Evolutionary conservation across 1,140 invertebrate species (phyloP), one percentile per base, ranked within the genome.

Genomic region (Polypedilum pembai): DNA sequence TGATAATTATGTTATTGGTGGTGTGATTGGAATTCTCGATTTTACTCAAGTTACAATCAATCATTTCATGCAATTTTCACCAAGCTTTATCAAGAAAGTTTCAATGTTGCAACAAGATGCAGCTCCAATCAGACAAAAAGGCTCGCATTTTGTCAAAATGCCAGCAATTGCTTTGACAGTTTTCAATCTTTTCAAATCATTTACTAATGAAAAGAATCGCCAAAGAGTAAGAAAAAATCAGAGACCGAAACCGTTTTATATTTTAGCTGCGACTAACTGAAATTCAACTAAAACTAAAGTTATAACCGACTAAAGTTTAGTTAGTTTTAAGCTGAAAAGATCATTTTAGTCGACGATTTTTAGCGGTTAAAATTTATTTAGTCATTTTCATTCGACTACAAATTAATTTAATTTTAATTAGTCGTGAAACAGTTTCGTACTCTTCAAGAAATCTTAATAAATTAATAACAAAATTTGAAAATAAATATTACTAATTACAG

Each of bases 51-150:
- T 84, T 15, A 81, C 79, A 10, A 78, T 84, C 40, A 78, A 77
- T 2, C 83, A 85, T 75, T 79, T 85, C 69, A 75, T 84, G 15
- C 83, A 85, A 79, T 79, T 85, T 78, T 84, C 83, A 12, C 82
- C 85, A 8, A 63, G 79, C 4, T 66, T 82, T 0, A 81, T 85
- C 78, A 86, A 85, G 76, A 84, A 83, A 75, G 80, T 85, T 79
- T 80, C 85, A 3, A 81, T 84, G 0, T 82, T 84, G 33, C 80
- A 80, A 41, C 85, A 86, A 76, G 86, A 87, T 75, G 85, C 82
- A 3, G 79, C 83, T n/a, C 86, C 86, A 0, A 77, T 86, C 17
- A 80, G 86, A 12, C 73, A 85, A 1, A 85, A 84, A 74, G 80
- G 80, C 7, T 79, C 83, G 21, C 83, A 87, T 75, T 80, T 86